Conservation (phyloP, 2,113 vertebrate species). For the Fulica atra region DNA sequence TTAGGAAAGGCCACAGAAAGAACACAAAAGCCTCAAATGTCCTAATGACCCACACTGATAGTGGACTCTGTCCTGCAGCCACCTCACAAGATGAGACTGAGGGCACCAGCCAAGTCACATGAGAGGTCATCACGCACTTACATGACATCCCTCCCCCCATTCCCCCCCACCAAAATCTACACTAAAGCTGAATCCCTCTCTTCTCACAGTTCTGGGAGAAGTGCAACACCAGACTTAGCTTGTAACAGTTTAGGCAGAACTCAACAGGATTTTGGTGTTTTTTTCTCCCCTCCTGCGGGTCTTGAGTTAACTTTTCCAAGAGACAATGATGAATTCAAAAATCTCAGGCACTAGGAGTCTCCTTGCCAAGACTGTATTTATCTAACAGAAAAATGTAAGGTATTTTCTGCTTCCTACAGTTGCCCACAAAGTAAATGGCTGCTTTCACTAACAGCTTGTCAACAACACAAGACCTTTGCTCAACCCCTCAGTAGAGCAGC, state of each 20-base stretch:
- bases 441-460: not conserved
- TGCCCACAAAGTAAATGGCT: not conserved
- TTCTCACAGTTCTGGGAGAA: not conserved
- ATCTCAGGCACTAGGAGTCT: not conserved
- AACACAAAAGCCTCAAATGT: not conserved
- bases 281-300: not conserved
- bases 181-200: not conserved
- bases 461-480: not conserved
- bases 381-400: not conserved
- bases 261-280: not conserved
- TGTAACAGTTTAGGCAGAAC: not conserved
- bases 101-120: not conserved
- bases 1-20: not conserved
- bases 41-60: not conserved
- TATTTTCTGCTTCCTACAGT: not conserved
- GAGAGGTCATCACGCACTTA: fast-evolving
- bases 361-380: not conserved
- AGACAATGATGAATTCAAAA: not conserved
- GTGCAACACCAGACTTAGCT: not conserved
- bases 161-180: not conserved
- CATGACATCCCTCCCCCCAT: no score
- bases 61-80: not conserved
- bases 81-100: not conserved
- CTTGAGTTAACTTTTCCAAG: not conserved
- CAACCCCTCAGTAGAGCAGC: not conserved